A percentile compares a stretch with the other conserved stretches of the same genome.
Conservation (phyloP, 2,888 invertebrate genomes). For the Cancer borealis region DNA sequence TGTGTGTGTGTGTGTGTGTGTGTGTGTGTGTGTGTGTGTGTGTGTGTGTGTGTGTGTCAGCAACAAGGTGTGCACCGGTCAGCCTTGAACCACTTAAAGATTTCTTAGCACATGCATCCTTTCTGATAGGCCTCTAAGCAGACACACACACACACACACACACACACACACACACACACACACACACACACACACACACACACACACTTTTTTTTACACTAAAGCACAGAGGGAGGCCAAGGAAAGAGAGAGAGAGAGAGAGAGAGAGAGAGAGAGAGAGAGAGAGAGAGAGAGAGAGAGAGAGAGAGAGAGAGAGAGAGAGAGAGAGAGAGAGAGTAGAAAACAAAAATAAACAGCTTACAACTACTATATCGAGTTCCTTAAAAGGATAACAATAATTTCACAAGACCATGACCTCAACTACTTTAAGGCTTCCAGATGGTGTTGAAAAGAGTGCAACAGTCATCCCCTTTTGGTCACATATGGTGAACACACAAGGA, state of each 20-base stretch:
- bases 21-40: slow-evolving; percentile 32
- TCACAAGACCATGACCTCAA: neutral
- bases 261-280: slow-evolving; percentile 50
- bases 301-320: neutral
- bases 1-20: slow-evolving; percentile 14
- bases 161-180: too few relatives aligned
- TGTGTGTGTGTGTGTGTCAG: slow-evolving; percentile 13
- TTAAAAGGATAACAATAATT: neutral
- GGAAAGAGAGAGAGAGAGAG: slow-evolving; percentile 44
- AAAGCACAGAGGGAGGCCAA: neutral
- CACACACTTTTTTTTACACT: neutral
- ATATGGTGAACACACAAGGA: neutral
- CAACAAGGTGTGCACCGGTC: neutral
- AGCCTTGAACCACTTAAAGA: slow-evolving; percentile 9
- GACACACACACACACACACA: neutral
- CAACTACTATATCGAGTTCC: neutral
- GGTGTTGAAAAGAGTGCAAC: neutral
- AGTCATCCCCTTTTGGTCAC: neutral
- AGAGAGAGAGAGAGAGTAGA: neutral
- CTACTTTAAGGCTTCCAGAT: neutral
- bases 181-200: neutral
- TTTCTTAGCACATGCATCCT: neutral
- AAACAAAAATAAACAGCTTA: neutral
- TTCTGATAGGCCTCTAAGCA: neutral
- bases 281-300: neutral